Conservation (phyloP, 1,140 invertebrate genomes). For the Ylistrum balloti region DNA sequence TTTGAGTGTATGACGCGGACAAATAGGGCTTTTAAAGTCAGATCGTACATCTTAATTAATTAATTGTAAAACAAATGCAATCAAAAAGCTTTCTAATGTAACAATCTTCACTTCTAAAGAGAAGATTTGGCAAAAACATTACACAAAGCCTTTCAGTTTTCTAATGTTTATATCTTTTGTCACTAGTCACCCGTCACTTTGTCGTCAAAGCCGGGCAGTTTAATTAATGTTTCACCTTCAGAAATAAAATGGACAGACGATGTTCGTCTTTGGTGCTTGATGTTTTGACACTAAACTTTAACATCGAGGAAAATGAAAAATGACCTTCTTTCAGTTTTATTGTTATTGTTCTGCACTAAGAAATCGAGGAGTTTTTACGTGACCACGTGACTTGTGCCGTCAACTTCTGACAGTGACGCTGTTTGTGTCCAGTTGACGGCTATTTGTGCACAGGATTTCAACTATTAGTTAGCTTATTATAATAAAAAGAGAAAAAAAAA, state of each 20-base stretch:
- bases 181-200: background rate
- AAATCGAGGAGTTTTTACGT: background rate
- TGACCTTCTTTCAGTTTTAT: background rate
- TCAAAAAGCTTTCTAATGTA: background rate
- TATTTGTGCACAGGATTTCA: too few relatives aligned
- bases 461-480: too few relatives aligned
- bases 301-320: background rate
- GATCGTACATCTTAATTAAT: background rate
- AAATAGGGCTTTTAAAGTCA: background rate
- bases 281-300: conserved; percentile 9
- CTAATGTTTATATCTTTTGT: background rate
- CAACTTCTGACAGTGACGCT: too few relatives aligned
- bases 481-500: too few relatives aligned
- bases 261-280: background rate
- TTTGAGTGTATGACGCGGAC: background rate
- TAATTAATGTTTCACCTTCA: background rate
- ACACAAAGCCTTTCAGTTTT: background rate
- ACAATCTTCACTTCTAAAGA: background rate
- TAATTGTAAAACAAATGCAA: background rate
- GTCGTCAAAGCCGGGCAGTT: background rate
- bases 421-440: too few relatives aligned
- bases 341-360: background rate
- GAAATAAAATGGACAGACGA: background rate
- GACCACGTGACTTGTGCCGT: background rate
- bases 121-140: background rate